Evolutionary conservation across 2,797 vertebrate genomes (phyloP), one percentile per base, ranked within the genome.

Genomic region (Taenioides sp.): DNA sequence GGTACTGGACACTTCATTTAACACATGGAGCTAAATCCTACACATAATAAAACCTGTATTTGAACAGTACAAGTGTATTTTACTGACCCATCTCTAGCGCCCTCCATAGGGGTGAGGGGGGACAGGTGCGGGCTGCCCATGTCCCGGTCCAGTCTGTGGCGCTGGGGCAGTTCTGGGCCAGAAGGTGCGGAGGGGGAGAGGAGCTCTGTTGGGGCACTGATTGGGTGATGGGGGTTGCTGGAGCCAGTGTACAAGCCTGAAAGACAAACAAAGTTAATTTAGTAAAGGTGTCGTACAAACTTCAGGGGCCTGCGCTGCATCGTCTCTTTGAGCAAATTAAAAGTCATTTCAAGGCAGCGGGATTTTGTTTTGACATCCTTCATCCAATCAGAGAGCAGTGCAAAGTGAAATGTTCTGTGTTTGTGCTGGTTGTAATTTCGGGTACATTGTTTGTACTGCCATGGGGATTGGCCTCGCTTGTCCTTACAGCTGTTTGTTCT

Each of bases 201-300:
- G 74, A 97, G 84, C 77, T 94, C 94, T 34, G 94, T 86, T 23
- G 94, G 86, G 72, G 92, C 82, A 31, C 95, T 91, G 63, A 63
- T 40, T 37, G 61, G 61, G 0, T 93, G 96, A 69, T 94, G 96
- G 82, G 92, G 93, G 77, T 87, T 80, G 80, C 93, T 89, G 86
- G 96, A 95, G 87, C 94, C 94, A 54, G 93, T 82, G 82, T 96
- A 98, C 88, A 97, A 86, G 79, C 96, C 98, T 99, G 93, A 85
- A 89, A 95, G 91, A 93, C 89, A 96, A 94, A 94, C 86, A 92
- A 80, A 86, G 59, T 70, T 84, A 90, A 86, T 84, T 85, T 77
- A 74, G 77, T 92, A 91, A 90, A 92, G 67, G 69, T 86, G 72
- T 69, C 86, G 86, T 86, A 89, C 82, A 88, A 90, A 89, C 88